These are phyloP conservation scores for Microtus ochrogaster DNA, from an alignment of 2,113 vertebrate genomes.

Conservation along the genomic window DNA sequence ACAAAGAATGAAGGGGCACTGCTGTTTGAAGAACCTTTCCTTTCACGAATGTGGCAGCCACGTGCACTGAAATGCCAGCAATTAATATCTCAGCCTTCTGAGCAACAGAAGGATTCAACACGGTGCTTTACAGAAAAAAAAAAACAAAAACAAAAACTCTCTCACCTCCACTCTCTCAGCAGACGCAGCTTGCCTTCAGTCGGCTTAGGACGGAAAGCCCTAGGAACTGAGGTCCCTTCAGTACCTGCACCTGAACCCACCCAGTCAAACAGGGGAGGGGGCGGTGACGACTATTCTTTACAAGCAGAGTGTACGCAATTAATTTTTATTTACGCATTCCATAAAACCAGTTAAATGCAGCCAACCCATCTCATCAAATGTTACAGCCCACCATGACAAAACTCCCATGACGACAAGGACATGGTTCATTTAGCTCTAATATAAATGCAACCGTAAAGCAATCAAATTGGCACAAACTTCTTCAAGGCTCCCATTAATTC, in stretches of 20 bases:
- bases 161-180: neutral
- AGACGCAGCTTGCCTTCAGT: conserved; percentile 24
- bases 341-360: conserved; percentile 70
- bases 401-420: conserved; percentile 23
- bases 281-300: neutral
- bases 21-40: conserved; percentile 45
- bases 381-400: conserved; percentile 68
- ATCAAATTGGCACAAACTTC: conserved; percentile 41
- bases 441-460: conserved; percentile 7
- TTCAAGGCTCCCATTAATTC: conserved; percentile 25
- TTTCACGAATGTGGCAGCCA: conserved; percentile 30
- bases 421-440: neutral
- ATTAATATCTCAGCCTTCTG: conserved; percentile 50
- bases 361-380: conserved; percentile 69
- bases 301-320: conserved; percentile 39
- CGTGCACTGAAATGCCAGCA: conserved; percentile 55
- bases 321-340: conserved; percentile 77
- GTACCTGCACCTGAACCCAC: neutral
- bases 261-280: conserved; percentile 16
- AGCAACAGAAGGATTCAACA: conserved; percentile 39
- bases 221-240: neutral
- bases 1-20: conserved; percentile 22
- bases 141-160: neutral
- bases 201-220: conserved; percentile 9
- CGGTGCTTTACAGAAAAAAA: neutral